Evolutionary conservation across 2,888 invertebrate species (phyloP), one percentile per base, ranked within the genome.

Genomic region (Cheilosia impressa): DNA sequence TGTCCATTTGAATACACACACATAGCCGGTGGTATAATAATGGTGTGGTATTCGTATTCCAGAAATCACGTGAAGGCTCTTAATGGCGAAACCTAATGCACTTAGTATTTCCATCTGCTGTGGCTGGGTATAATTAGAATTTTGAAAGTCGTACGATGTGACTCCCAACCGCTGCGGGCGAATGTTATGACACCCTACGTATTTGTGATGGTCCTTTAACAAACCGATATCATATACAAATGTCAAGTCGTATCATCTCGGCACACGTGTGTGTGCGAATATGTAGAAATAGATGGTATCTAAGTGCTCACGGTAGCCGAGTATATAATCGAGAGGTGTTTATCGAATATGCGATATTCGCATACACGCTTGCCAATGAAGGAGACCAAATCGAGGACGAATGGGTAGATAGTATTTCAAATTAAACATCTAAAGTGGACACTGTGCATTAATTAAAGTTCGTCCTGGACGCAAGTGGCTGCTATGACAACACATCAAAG

Each of bases 51-150:
- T 17, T 47, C 17, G 45, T 17, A 52, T 24, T 52, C 66, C 19
- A 72, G 76, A 68, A 76, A 77, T 76, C 71, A 66, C 62, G 71
- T 80, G 72, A 76, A 72, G 66, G 72, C 76, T 77, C 81, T 72
- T 85, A 76, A 85, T 85, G 80, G 84, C 41, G 71, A 76, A 60
- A 85, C 76, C 75, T 85, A 85, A 85, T 85, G 85, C 85, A 80
- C 80, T 85, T 72, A 80, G 75, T 60, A 45, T 43, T 60, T 65
- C 60, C 63, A 65, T 81, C 63, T 50, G 72, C 62, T 83, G 69
- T 71, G 75, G 75, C 66, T 84, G 69, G 47, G 80, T 84, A 58
- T 79, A 84, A 84, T 84, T 84, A 81, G 66, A 81, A 85, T 81
- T 77, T 62, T 57, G 81, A 77, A 78, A 83, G 58, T 68, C 76